phyloP scores from a whole-genome alignment of 2,888 invertebrate genomes.

The Rapana venosa region DNA sequence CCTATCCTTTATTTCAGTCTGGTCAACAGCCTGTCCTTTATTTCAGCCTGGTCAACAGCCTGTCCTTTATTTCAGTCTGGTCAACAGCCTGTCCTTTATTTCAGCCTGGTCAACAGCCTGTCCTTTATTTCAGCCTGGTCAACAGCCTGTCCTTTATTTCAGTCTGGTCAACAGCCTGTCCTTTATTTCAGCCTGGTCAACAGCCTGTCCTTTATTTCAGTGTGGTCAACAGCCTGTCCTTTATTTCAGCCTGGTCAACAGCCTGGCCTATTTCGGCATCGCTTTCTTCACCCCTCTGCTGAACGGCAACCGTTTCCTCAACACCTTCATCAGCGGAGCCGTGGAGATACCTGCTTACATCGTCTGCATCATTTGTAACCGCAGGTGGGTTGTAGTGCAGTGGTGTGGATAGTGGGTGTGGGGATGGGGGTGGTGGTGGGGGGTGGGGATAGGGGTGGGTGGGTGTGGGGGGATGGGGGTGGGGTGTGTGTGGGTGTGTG shows the following conservation, averaged over 20 bases:
- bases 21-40: no score
- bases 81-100: no score
- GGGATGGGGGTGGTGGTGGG: background rate
- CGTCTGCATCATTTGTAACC: slow-evolving; percentile 59
- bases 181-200: no score
- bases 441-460: background rate
- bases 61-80: no score
- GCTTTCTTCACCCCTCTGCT: slow-evolving; percentile 63
- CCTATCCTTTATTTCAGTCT: no score
- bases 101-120: no score
- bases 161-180: no score
- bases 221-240: no score
- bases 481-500: background rate
- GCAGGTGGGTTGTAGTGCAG: slow-evolving; percentile 54
- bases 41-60: no score
- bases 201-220: no score
- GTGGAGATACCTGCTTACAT: slow-evolving; percentile 70
- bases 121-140: no score
- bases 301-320: slow-evolving; percentile 66
- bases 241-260: slow-evolving; percentile 66
- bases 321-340: slow-evolving; percentile 67
- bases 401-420: background rate
- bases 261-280: slow-evolving; percentile 69
- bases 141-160: no score
- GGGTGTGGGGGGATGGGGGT: background rate